Evolutionary conservation across 2,797 vertebrate species (phyloP), one percentile per base, ranked within the genome.

Genomic region (Buceros bicornis): DNA sequence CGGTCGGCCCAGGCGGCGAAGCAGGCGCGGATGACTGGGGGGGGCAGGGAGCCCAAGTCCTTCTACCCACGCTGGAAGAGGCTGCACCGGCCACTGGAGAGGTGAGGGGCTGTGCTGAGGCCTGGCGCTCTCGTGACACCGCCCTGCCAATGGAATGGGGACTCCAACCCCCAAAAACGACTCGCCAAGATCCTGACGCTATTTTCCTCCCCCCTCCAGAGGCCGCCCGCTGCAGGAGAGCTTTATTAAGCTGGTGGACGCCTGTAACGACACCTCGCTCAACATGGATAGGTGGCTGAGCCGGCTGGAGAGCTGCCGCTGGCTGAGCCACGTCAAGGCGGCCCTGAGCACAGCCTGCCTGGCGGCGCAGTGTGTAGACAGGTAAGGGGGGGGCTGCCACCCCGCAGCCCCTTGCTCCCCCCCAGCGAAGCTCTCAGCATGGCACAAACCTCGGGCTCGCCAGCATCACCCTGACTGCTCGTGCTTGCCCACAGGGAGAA

Each of bases 281-380:
- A 98, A 94, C 87, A 98, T 98, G 98, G 98, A 99, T 82, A 98
- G 98, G 16, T 99, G 99, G 99, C 98, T 99, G 87, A 98, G 98
- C 97, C 98, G 98, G 47, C 98, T 99, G 80, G 99, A 99, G 80
- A 97, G 98, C 90, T 99, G 99, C 77, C 98, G 97, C 90, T 99
- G 99, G 99, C 98, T 99, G 88, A 95, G 98, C 45, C 98, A 99
- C 11, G 97, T 99, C 93, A 98, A 99, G 76, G 98, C 97, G 1
- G 98, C 98, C 4, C 97, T 99, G 91, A 98, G 98, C 64, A 98
- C 98, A 0, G 98, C 99, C 43, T 99, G 99, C 72, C 98, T 99
- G 82, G 97, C 98, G 13, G 99, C 98, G 1, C 98, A 99, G 97
- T 99, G 98, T 97, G 96, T 99, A 90, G 99, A 99, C 87, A 99